Evolutionary conservation across 2,888 invertebrate genomes (phyloP).

Genomic region (Aradus depressus): DNA sequence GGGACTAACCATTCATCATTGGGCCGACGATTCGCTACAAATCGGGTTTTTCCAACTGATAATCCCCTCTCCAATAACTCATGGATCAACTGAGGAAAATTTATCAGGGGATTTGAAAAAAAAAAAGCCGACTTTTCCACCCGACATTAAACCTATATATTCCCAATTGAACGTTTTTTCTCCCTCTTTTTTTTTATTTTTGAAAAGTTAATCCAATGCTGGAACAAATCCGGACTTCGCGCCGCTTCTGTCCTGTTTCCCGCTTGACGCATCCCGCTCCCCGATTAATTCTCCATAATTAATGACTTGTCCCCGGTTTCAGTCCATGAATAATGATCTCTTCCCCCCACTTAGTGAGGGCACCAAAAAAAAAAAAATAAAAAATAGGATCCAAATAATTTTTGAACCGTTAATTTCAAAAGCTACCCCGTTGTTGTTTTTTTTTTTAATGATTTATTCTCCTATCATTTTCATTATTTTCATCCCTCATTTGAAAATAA

Average conservation of each 20-base stretch:
- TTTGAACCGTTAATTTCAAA: slow-evolving; percentile 12
- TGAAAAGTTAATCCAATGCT: not conserved
- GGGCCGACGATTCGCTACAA: slow-evolving; percentile 5
- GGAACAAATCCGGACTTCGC: too few relatives aligned
- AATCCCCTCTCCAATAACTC: slow-evolving; percentile 3
- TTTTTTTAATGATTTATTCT: slow-evolving; percentile 7
- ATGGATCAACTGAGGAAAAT: slow-evolving; percentile 1
- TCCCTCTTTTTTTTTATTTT: too few relatives aligned
- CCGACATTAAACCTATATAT: too few relatives aligned
- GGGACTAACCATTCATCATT: too few relatives aligned
- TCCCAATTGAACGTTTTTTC: too few relatives aligned
- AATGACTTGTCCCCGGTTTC: not conserved
- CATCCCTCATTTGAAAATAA: not conserved
- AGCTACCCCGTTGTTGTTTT: not conserved
- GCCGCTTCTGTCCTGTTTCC: too few relatives aligned
- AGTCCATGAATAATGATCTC: slow-evolving; percentile 12
- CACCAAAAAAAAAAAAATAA: slow-evolving; percentile 3
- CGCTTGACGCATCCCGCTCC: too few relatives aligned
- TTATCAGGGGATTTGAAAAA: slow-evolving; percentile 3
- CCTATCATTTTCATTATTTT: not conserved
- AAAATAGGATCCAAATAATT: not conserved
- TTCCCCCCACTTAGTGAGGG: slow-evolving; percentile 6
- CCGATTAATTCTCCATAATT: slow-evolving; percentile 14
- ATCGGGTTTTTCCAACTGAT: slow-evolving; percentile 10
- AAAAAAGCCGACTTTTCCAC: too few relatives aligned